Evolutionary conservation across 2,113 vertebrate species (phyloP).

Genomic region (Ochotona curzoniae): DNA sequence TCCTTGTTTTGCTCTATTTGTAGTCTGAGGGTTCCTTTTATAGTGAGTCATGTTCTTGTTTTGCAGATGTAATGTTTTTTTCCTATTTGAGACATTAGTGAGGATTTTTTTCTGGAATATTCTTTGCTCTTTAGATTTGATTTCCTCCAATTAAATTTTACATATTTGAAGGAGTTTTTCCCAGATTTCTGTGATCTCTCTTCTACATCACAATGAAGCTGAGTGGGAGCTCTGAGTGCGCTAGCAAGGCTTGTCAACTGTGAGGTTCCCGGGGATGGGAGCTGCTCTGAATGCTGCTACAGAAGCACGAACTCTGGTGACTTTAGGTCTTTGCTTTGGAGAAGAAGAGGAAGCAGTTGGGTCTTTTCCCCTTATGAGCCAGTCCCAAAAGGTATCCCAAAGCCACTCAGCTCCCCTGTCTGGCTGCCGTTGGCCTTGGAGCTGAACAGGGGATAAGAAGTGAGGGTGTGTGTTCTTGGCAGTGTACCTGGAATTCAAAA

Average conservation of each 20-base stretch:
- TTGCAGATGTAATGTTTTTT: not conserved
- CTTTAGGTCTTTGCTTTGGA: not conserved
- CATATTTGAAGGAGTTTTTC: not conserved
- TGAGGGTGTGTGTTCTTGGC: not conserved
- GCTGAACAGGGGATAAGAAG: not conserved
- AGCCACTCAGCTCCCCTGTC: not conserved
- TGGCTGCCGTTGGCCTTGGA: not conserved
- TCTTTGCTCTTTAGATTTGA: not conserved
- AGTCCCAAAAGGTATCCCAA: not conserved
- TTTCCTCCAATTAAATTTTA: not conserved
- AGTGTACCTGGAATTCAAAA: not conserved
- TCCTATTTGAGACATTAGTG: not conserved
- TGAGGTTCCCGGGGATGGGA: not conserved
- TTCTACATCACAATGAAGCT: not conserved
- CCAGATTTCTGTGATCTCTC: not conserved
- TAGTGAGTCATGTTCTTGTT: not conserved
- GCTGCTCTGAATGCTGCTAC: not conserved
- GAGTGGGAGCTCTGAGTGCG: not conserved
- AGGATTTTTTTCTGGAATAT: not conserved
- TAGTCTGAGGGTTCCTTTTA: not conserved
- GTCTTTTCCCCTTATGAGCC: not conserved
- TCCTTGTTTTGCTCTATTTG: not conserved
- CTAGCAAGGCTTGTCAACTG: not conserved
- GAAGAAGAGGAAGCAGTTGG: not conserved
- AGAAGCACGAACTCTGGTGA: not conserved